Evolutionary conservation across 2,113 vertebrate genomes (phyloP), one percentile per base, ranked within the genome.

Genomic region (Phycodurus eques): DNA sequence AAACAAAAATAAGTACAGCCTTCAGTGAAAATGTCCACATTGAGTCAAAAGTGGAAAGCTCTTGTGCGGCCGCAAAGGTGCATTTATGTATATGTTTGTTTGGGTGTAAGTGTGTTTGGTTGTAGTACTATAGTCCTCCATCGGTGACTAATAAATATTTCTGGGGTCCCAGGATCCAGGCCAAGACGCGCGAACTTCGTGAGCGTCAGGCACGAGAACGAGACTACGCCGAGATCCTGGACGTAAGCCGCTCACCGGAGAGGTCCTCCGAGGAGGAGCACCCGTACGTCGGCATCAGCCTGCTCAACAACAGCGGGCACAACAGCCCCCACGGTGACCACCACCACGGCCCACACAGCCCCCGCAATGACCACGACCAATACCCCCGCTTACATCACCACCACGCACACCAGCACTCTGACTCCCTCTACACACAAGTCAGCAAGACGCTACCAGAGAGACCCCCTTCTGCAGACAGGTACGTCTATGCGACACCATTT

Each of bases 211-310:
- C 96, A 64, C 87, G 95, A 64, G 96, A 97, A 11, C 93, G 95
- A 1, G 96, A 98, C 90, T 97, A 95, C 54, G 94, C 94, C 0
- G 96, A 98, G 87, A 95, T 96, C 62, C 92, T 95, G 80, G 96
- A 98, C 20, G 85, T 94, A 8, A 92, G 89, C 60, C 93, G 93
- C 68, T 72, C 90, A 0, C 90, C 91, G 22, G 92, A 90, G 46
- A 61, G 83, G 2, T 53, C 42, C 70, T 91, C 92, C 0, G 94
- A 95, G 0, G 92, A 89, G 0, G 94, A 96, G 61, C 79, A 93
- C 12, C 70, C 90, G 49, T 95, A 95, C 0, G 81, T 92, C 1
- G 93, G 93, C n/a, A 73, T 94, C 69, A 83, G 88, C 76, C 88
- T 93, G 6, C 93, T 92, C 0, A 94, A 95, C 80, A 90, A 63